Base-by-base conservation (phyloP, 2,113 vertebrate species). In the Corythaeola cristata region DNA sequence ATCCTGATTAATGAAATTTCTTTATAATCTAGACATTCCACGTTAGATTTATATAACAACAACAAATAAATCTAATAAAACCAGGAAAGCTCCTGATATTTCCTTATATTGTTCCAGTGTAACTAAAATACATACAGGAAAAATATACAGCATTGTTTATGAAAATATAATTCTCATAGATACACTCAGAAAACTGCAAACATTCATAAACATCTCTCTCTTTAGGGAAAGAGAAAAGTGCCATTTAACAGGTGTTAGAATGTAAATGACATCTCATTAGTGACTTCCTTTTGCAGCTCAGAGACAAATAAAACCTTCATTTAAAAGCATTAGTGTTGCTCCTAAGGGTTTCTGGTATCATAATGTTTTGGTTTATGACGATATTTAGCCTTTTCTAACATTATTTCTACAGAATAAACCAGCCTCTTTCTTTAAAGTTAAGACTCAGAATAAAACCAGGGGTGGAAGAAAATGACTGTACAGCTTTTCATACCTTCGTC, bases 161-260 rank as follows among this genome's bases (percentile, higher is more conserved):
- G 93, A 97, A 97, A 97, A 98, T 97, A 98, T 96, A 97, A 98
- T 98, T 98, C 97, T 95, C 98, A 96, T 93, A 97, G 97, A 97
- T 97, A 97, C 94, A 97, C 95, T 98, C 97, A 94, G 97, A 98
- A 98, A 98, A 96, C 97, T 91, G 94, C 97, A 98, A 98, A 98
- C 97, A 98, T 98, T 98, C 98, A 98, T 98, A 98, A 98, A 98
- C 97, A 98, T 97, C 97, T 97, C 91, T 96, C 97, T 98, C 98
- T 98, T 98, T 97, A 96, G 98, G 98, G 98, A 98, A 98, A 97
- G 96, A 98, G 97, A 97, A 97, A 98, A 98, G 96, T 98, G 98
- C 97, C 98, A 98, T 98, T 98, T 98, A 98, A 98, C 98, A 98
- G 98, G 98, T 98, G 98, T 98, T 98, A 97, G 97, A 98, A 98